These are phyloP conservation scores for Tapera naevia DNA, from an alignment of 2,797 vertebrate species.

Conservation along the genomic window DNA sequence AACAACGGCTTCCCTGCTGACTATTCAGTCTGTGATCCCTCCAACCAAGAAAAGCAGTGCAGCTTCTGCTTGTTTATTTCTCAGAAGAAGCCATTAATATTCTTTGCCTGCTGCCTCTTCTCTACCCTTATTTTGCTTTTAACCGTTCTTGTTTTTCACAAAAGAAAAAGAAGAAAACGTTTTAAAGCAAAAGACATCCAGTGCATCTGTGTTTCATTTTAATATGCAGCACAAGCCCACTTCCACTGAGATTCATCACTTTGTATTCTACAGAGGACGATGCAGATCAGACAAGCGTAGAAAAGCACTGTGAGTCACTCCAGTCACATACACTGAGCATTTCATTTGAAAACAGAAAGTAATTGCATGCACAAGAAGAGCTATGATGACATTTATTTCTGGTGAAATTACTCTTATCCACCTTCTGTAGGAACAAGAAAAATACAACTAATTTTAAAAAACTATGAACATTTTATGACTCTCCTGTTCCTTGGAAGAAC, in stretches of 20 bases:
- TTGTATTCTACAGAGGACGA: not conserved
- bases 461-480: not conserved
- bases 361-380: not conserved
- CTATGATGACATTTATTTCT: not conserved
- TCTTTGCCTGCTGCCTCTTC: slow-evolving; percentile 85
- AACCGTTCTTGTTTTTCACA: slow-evolving; percentile 76
- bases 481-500: not conserved
- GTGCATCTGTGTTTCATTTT: slow-evolving; percentile 45
- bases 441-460: not conserved
- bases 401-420: not conserved
- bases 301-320: slow-evolving; percentile 49
- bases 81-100: slow-evolving; percentile 84
- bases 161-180: slow-evolving; percentile 77
- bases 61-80: slow-evolving; percentile 76
- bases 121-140: slow-evolving; percentile 78
- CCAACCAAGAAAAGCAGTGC: slow-evolving; percentile 61
- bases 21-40: slow-evolving; percentile 59
- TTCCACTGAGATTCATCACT: slow-evolving; percentile 1
- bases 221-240: slow-evolving; percentile 29
- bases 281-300: not conserved
- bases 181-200: slow-evolving; percentile 65
- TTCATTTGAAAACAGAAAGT: fast-evolving
- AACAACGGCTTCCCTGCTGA: slow-evolving; percentile 79
- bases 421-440: not conserved
- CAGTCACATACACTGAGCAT: not conserved